These are phyloP conservation scores for Podiceps cristatus DNA, from an alignment of 2,113 vertebrate genomes.

Conservation along the genomic window DNA sequence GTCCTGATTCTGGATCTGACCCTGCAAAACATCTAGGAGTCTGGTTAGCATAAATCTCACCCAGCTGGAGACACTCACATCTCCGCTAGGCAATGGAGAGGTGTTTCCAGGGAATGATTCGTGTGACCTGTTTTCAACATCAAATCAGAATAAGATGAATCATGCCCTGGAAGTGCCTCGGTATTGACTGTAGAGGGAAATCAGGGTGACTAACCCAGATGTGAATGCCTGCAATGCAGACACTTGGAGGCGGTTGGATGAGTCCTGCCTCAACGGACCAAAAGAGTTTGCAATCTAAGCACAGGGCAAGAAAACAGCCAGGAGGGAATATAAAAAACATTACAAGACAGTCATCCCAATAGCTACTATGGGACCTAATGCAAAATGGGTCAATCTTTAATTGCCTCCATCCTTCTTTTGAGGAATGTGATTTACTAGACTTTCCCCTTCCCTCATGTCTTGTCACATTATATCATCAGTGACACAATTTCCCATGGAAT, in stretches of 20 bases:
- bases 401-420: neutral
- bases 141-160: neutral
- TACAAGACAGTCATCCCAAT: neutral
- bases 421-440: neutral
- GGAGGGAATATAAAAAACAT: neutral
- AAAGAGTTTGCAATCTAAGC: neutral
- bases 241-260: neutral
- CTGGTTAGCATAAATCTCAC: neutral
- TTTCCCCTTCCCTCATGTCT: neutral
- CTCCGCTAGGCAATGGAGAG: neutral
- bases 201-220: neutral
- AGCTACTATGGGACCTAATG: neutral
- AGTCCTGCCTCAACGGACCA: neutral
- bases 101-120: neutral
- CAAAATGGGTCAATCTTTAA: neutral
- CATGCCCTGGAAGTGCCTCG: neutral
- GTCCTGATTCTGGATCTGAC: neutral
- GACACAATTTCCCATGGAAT: neutral
- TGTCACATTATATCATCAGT: neutral
- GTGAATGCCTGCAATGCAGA: neutral
- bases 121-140: neutral
- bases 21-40: neutral
- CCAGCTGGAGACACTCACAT: neutral
- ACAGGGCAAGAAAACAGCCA: neutral
- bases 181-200: neutral